These are phyloP conservation scores for Phyllostomus hastatus DNA, from an alignment of 2,113 vertebrate genomes.

Conservation along the genomic window DNA sequence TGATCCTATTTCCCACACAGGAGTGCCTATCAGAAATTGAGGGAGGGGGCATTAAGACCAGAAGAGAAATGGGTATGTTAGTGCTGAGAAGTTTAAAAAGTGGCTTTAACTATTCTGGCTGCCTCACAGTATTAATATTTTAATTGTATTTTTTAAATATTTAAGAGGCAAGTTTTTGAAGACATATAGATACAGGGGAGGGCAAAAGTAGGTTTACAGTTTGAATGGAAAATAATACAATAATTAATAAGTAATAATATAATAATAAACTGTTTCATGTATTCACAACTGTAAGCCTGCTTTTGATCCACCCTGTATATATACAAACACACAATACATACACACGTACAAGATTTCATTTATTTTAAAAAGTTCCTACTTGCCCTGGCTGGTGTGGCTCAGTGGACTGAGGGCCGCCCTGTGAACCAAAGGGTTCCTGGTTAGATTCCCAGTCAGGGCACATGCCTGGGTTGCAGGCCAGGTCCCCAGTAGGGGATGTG, in stretches of 20 bases:
- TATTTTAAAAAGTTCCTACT: not conserved
- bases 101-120: not conserved
- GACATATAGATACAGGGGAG: not conserved
- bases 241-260: too few species aligned
- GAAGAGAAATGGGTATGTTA: not conserved
- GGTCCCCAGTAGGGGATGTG: too few species aligned
- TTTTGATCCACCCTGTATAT: not conserved
- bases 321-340: not conserved
- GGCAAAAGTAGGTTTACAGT: not conserved
- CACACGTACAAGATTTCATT: not conserved
- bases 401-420: too few species aligned
- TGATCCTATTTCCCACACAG: not conserved
- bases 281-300: too few species aligned
- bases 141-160: not conserved
- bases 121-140: not conserved
- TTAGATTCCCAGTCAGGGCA: too few species aligned
- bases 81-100: not conserved
- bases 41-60: not conserved
- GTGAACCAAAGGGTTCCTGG: too few species aligned
- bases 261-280: too few species aligned
- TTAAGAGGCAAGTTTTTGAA: not conserved
- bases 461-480: too few species aligned
- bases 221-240: too few species aligned
- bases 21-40: not conserved
- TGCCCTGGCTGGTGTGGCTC: too few species aligned